Percentiles rank a stretch among this genome's conserved stretches.
Conservation (phyloP, 2,888 invertebrate species). For the Charanyca ferruginea region DNA sequence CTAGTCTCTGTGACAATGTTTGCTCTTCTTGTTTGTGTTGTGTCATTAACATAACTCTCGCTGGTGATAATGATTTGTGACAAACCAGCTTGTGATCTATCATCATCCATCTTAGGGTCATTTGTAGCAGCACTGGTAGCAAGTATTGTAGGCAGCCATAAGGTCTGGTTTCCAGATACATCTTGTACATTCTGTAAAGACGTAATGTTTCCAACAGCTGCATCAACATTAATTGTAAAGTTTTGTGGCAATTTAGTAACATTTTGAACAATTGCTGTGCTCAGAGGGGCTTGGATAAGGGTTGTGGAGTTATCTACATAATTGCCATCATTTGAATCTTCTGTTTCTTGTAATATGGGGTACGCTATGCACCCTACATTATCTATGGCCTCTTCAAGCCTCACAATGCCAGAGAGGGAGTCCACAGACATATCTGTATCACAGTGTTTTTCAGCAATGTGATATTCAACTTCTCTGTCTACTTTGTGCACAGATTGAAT, state of each 20-base stretch:
- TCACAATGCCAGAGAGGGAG: conserved; percentile 84
- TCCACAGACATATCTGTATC: conserved; percentile 85
- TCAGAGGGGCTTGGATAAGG: conserved; percentile 85
- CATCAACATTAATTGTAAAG: conserved; percentile 88
- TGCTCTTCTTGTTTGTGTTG: conserved; percentile 78
- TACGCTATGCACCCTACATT: conserved; percentile 84
- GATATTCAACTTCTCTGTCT: conserved; percentile 86
- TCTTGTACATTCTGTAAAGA: conserved; percentile 89
- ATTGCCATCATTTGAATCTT: conserved; percentile 83
- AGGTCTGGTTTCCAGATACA: conserved; percentile 83
- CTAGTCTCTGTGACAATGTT: conserved; percentile 86
- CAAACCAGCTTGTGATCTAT: conserved; percentile 80
- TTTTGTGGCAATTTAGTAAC: conserved; percentile 87
- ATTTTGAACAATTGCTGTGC: conserved; percentile 87
- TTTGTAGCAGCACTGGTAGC: conserved; percentile 80
- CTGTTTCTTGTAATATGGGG: conserved; percentile 84
- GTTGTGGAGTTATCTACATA: conserved; percentile 85
- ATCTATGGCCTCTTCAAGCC: conserved; percentile 85
- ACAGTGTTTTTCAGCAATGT: conserved; percentile 82
- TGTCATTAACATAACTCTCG: conserved; percentile 85
- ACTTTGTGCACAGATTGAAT: conserved; percentile 83
- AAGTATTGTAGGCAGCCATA: conserved; percentile 88
- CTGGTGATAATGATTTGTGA: conserved; percentile 89
- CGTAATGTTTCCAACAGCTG: conserved; percentile 86
- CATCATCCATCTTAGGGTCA: conserved; percentile 83